Evolutionary conservation across 2,888 invertebrate species (phyloP).

Genomic region (Stictocephala bisonia): DNA sequence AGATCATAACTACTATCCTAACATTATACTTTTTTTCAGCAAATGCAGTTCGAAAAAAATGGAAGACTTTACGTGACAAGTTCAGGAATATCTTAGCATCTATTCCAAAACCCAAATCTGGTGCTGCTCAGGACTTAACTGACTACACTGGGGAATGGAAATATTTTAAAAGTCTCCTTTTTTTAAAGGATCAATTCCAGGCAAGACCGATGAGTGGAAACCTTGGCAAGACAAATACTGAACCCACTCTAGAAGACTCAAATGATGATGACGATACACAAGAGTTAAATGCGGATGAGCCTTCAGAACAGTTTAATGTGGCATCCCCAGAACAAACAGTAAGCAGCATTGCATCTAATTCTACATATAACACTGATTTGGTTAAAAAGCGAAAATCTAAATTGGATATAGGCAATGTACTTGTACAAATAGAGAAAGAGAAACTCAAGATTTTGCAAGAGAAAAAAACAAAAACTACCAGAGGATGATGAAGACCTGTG

Average conservation of each 20-base stretch:
- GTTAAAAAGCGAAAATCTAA: constrained; percentile 4
- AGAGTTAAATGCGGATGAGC: constrained; percentile 7
- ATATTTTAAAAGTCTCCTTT: constrained; percentile 37
- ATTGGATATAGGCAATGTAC: constrained; percentile 4
- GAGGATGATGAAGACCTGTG: constrained; percentile 26
- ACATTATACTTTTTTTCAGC: constrained; percentile 25
- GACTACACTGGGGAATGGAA: constrained; percentile 31
- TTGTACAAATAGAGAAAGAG: constrained; percentile 6
- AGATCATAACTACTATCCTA: constrained; percentile 13
- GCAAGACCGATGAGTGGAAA: constrained; percentile 27
- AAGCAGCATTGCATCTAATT: constrained; percentile 5
- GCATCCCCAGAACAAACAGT: constrained; percentile 6
- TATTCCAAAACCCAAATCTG: constrained; percentile 37
- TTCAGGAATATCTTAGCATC: constrained; percentile 27
- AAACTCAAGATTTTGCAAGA: constrained; percentile 7
- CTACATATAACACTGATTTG: constrained; percentile 10
- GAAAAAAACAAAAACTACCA: constrained; percentile 8
- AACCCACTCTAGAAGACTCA: constrained; percentile 18
- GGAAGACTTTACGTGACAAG: constrained; percentile 32
- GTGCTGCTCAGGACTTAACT: constrained; percentile 25
- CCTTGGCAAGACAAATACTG: constrained; percentile 17
- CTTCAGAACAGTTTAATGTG: constrained; percentile 7
- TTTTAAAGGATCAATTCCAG: constrained; percentile 30
- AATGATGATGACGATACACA: constrained; percentile 5
- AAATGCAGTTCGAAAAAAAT: constrained; percentile 23